These are phyloP conservation scores for Dromius quadrimaculatus DNA, from an alignment of 2,888 invertebrate genomes.

Conservation along the genomic window DNA sequence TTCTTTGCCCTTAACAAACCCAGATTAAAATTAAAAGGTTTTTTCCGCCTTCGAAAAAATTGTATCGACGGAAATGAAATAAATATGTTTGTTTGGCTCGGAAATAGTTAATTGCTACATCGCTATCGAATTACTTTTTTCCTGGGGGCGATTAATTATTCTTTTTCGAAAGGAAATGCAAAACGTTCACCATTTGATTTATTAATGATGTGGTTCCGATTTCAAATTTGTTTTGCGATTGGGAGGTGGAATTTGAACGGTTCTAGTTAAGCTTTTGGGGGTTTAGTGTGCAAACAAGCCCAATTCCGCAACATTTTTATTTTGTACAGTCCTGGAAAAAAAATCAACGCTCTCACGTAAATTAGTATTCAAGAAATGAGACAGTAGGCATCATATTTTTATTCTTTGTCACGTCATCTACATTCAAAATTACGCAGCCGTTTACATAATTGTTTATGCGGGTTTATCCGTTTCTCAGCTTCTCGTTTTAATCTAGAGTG, in stretches of 20 bases:
- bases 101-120: conserved; percentile 49
- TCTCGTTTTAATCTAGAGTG: conserved; percentile 22
- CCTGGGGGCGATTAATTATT: conserved; percentile 28
- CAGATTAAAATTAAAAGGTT: conserved; percentile 52
- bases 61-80: conserved; percentile 43
- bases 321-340: too few relatives aligned
- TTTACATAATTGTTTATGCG: conserved; percentile 49
- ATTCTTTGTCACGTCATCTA: conserved; percentile 18
- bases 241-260: not conserved
- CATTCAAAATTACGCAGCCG: conserved; percentile 29
- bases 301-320: conserved; percentile 10
- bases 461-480: conserved; percentile 24
- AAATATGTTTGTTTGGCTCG: conserved; percentile 49
- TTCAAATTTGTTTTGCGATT: conserved; percentile 38
- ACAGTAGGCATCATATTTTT: too few relatives aligned
- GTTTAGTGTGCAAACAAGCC: conserved; percentile 16
- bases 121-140: conserved; percentile 49
- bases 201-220: conserved; percentile 43
- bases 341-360: too few relatives aligned
- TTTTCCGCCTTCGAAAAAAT: conserved; percentile 31
- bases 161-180: conserved; percentile 30
- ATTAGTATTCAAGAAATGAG: too few relatives aligned
- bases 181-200: conserved; percentile 25
- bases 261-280: not conserved
- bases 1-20: conserved; percentile 44